Evolutionary conservation across 23 tunicate species (phyloP), one percentile per base, ranked within the genome.

Genomic region (Phallusia fumigata): DNA sequence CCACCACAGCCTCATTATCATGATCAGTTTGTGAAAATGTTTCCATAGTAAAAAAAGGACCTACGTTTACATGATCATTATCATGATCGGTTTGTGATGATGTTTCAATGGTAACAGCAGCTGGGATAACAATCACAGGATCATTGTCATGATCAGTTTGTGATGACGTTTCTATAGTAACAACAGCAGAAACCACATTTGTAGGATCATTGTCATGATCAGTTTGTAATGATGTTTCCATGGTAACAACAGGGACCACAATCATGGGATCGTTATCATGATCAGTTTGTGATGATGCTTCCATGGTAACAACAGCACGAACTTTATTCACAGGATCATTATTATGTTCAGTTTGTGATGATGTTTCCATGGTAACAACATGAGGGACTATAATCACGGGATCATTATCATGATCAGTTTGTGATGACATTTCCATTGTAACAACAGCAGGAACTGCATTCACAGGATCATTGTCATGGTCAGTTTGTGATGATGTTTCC

Each of bases 331-430:
- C 50, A 53, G 80, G 80, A 28, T 74, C 73, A 47, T 28, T 52
- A 32, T 83, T 72, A 83, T 83, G 86, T 12, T 75, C 80, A 74
- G 86, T 83, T 75, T 83, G 86, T 35, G 86, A 69, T n/a, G n/a
- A n/a, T 11, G 80, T 69, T 34, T 83, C 80, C 33, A 34, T 74
- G 0, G 74, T 73, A 19, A 22, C 26, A 49, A 28, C 69, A 49
- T 8, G 5, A 11, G 36, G 36, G 22, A 32, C 30, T 1, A 58
- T 16, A 58, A 6, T 22, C 26, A 33, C n/a, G 3, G 19, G 76
- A 18, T 77, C 58, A 64, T 84, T 53, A 35, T 77, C 74, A 45
- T 84, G 73, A 35, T 82, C 77, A 32, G 78, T 82, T n/a, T 82
- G 52, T 22, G 33, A 45, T 0, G 73, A 47, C 11, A 30, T 78